phyloP scores from a whole-genome alignment of 2,888 invertebrate genomes.

The Dusona sp. region DNA sequence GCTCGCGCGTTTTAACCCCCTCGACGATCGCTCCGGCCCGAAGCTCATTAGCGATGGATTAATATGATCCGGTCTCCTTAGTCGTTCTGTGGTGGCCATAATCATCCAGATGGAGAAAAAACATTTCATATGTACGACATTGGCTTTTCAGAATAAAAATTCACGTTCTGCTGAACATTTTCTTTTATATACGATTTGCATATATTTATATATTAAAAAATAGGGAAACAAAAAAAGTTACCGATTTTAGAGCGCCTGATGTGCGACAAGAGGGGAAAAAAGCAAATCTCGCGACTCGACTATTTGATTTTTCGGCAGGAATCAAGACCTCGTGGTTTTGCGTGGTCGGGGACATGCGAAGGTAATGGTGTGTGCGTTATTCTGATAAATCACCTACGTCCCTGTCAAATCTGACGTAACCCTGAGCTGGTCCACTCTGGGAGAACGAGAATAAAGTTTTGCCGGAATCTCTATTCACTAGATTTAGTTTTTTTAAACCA shows the following conservation, averaged over 20 bases:
- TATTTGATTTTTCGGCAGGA: conserved; percentile 78
- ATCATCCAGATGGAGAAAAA: background rate
- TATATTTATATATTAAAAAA: background rate
- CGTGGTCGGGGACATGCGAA: conserved; percentile 79
- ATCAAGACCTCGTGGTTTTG: conserved; percentile 81
- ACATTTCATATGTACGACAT: background rate
- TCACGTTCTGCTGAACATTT: conserved; percentile 34
- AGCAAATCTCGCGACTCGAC: conserved; percentile 59
- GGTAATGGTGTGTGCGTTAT: conserved; percentile 84
- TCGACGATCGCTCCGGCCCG: conserved; percentile 58
- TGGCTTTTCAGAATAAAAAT: conserved; percentile 10
- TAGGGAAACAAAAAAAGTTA: background rate
- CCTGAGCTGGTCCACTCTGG: conserved; percentile 67
- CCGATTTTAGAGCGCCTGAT: background rate
- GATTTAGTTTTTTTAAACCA: background rate
- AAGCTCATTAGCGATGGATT: conserved; percentile 82
- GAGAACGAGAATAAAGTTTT: conserved; percentile 51
- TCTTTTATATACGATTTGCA: background rate
- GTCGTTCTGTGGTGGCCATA: background rate
- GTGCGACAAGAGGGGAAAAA: conserved; percentile 17
- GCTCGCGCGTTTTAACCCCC: conserved; percentile 61
- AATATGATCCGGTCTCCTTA: conserved; percentile 80
- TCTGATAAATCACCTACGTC: conserved; percentile 83
- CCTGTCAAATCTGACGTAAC: conserved; percentile 82
- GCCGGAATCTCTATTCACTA: conserved; percentile 14